These are phyloP conservation scores for Hippocampus mohnikei DNA, from an alignment of 2,113 vertebrate genomes.

Conservation along the genomic window DNA sequence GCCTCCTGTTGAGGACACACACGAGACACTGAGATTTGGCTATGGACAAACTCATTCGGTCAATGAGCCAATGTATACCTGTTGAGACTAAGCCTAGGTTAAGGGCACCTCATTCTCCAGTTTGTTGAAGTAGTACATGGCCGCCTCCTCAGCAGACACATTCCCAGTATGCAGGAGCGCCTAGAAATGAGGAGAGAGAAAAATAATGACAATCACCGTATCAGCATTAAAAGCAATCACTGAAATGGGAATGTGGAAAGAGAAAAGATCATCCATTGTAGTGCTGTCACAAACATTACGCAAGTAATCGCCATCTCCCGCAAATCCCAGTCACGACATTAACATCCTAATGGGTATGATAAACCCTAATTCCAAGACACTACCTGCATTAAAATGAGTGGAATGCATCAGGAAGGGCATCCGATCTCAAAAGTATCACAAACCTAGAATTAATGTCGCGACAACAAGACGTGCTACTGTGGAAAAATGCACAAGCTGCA, in stretches of 20 bases:
- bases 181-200: slow-evolving; percentile 42
- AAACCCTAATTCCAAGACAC: too few species aligned
- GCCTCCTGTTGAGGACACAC: slow-evolving; percentile 57
- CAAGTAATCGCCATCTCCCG: too few species aligned
- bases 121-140: slow-evolving; percentile 83
- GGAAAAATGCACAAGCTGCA: too few species aligned
- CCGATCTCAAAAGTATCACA: too few species aligned
- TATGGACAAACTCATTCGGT: slow-evolving; percentile 45
- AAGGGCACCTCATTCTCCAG: slow-evolving; percentile 78
- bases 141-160: slow-evolving; percentile 79
- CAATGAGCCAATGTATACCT: slow-evolving; percentile 57
- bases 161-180: slow-evolving; percentile 78
- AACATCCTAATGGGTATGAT: too few species aligned
- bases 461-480: too few species aligned
- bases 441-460: too few species aligned
- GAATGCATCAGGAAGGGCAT: too few species aligned
- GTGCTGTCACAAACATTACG: too few species aligned
- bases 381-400: too few species aligned
- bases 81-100: slow-evolving; percentile 61
- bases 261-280: too few species aligned
- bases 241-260: background rate
- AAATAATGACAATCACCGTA: background rate
- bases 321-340: too few species aligned
- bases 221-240: background rate
- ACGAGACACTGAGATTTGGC: slow-evolving; percentile 46